Percentiles rank a stretch among this genome's conserved stretches.
Conservation (phyloP, 1,140 invertebrate genomes). For the Hyles vespertilio region DNA sequence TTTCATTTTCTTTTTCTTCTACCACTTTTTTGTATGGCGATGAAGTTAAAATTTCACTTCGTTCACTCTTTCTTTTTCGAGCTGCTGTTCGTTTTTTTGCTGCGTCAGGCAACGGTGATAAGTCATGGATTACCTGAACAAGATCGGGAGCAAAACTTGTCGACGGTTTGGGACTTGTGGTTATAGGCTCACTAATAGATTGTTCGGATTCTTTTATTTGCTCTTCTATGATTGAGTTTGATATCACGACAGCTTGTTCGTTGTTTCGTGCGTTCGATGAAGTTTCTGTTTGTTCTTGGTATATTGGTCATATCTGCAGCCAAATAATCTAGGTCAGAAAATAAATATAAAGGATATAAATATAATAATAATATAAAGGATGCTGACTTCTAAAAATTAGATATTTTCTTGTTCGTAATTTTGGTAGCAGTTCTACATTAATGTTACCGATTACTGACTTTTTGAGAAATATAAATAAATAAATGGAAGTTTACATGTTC, state of each 20-base stretch:
- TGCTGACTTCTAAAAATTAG: no score
- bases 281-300: conserved; percentile 20
- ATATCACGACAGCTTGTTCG: conserved; percentile 11
- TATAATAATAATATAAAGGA: no score
- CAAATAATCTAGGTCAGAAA: conserved; percentile 36
- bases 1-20: conserved; percentile 25
- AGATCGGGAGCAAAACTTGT: conserved; percentile 22
- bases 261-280: conserved; percentile 13
- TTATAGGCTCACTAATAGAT: conserved; percentile 8
- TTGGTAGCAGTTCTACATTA: no score
- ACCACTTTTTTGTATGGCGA: conserved; percentile 22
- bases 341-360: no score
- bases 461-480: no score
- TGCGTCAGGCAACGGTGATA: conserved; percentile 19
- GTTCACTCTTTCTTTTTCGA: conserved; percentile 19
- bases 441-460: no score
- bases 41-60: conserved; percentile 27
- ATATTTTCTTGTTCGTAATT: no score
- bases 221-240: conserved; percentile 9
- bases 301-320: conserved; percentile 31
- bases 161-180: conserved; percentile 16
- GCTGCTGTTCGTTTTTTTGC: conserved; percentile 18
- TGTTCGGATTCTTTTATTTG: conserved; percentile 10
- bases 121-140: conserved; percentile 20
- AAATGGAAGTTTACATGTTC: no score